Base-by-base conservation (phyloP, 1,140 invertebrate genomes). In the Frieseomelitta varia region DNA sequence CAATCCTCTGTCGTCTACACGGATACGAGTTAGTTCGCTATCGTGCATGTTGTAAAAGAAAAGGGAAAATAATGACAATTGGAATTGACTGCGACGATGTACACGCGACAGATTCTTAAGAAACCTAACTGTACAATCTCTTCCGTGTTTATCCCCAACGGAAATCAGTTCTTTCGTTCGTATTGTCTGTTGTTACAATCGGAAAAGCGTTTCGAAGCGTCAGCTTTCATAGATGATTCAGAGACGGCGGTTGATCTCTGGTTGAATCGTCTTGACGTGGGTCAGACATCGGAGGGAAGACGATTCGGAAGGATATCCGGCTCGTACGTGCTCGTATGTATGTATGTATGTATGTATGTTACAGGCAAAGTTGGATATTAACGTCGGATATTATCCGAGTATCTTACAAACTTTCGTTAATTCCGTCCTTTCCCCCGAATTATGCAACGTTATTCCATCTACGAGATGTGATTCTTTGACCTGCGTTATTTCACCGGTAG, bases 151-250 rank as follows among this genome's bases (percentile, higher is more conserved):
- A 39, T 14, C 53, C 51, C 63, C 19, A 27, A 30, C 65, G 58
- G 63, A 77, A 76, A 76, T 76, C 81, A 82, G 73, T 77, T 76
- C 47, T 69, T 88, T 87, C 15, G 61, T 88, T 87, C 12, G 87
- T 88, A 88, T 88, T 87, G 87, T 88, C 86, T 85, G 77, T 73
- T 81, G 76, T 85, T 81, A 72, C 78, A 81, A 84, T 85, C 73
- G 56, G 34, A 74, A 73, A 84, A 81, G 73, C 83, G 83, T 77
- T 72, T 81, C 72, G 61, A 88, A 88, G 78, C 81, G 77, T 73
- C 61, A 85, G 82, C 67, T 71, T 39, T 71, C 68, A 76, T 17
- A 71, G 24, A 61, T 82, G 30, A 69, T 53, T 27, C 24, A 65
- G 77, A 51, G 10, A 69, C 67, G 63, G 21, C 53, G 55, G 34